Base-by-base conservation (phyloP, 2,888 invertebrate species). In the Pachydiplax longipennis region DNA sequence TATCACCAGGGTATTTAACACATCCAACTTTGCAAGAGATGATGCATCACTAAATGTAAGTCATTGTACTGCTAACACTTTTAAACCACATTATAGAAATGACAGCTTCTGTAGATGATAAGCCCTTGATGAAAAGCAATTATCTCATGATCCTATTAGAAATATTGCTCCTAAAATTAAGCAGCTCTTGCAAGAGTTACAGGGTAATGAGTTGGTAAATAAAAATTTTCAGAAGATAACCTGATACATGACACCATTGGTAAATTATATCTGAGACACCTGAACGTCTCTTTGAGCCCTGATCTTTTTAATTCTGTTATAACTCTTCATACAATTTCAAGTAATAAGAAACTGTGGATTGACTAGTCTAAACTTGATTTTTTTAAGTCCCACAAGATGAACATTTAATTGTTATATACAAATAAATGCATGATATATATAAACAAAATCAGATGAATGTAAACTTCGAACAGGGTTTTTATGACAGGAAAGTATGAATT, bases 321-420 rank as follows among this genome's bases (percentile, higher is more conserved):
- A 22, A 40, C 13, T 61, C 58, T 61, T 87, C 37, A n/a, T 37
- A 61, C 87, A 83, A 37, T n/a, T n/a, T 35, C 61, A 65, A n/a
- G 58, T 12, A 37, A 37, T n/a, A 87, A n/a, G 61, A 87, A 53
- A 61, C 12, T n/a, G n/a, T 25, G 31, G 87, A 87, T 37, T 87
- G 87, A 87, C 87, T 87, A 87, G 61, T 65, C 87, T 87, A 87
- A 58, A 37, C 35, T 18, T 87, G 31, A 35, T 44, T n/a, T 81
- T 25, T 87, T 87, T 37, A 25, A n/a, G 58, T 61, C 31, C 35
- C 58, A 37, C n/a, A 18, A 53, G 35, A 35, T 22, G n/a, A 18
- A 40, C 65, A 65, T 37, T 61, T 37, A 87, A 87, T n/a, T 61
- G 15, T 87, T 87, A 87, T 37, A 37, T 87, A 87, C 87, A 87